Base-by-base conservation (phyloP, 1,140 invertebrate genomes). In the Cyphomyrmex costatus region DNA sequence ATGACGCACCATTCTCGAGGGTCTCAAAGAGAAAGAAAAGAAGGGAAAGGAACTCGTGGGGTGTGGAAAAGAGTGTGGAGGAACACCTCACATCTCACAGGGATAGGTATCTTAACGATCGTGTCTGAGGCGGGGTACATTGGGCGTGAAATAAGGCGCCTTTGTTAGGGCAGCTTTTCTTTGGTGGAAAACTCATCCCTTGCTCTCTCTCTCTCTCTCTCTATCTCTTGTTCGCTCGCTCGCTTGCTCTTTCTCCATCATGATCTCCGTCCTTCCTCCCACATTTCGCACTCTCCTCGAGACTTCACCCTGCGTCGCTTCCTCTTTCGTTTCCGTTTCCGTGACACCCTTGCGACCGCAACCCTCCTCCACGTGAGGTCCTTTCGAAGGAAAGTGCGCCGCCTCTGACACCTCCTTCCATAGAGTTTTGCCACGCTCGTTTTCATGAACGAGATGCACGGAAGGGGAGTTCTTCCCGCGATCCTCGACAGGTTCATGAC, bases 41-140 rank as follows among this genome's bases (percentile, higher is more conserved):
- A 68, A 21, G 33, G 61, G 19, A 53, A 46, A 65, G 65, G 46
- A 53, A 66, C 27, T 46, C 68, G 24, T 30, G 33, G 63, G 51
- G 51, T 58, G 79, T 19, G 63, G 71, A 66, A 21, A 63, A 73
- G 51, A 73, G 56, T 30, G 42, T 49, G 46, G 65, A 63, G 80
- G 85, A 58, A 80, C 77, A 84, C 51, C 80, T 91, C 86, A 77
- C 88, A 87, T 87, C 86, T 92, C 89, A 77, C 82, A 56, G 65
- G 92, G 88, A 92, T 93, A 91, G 92, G 91, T 92, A 92, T 93
- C 92, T 92, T 93, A 93, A 93, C 92, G 92, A 93, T 93, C 92
- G 88, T 93, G 91, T 92, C 92, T 92, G 92, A 92, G 91, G 91
- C 80, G 79, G 91, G 91, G 71, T 92, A 93, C 91, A 93, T 93